Evolutionary conservation across 2,797 vertebrate genomes (phyloP).

Genomic region (Spheniscus humboldti): DNA sequence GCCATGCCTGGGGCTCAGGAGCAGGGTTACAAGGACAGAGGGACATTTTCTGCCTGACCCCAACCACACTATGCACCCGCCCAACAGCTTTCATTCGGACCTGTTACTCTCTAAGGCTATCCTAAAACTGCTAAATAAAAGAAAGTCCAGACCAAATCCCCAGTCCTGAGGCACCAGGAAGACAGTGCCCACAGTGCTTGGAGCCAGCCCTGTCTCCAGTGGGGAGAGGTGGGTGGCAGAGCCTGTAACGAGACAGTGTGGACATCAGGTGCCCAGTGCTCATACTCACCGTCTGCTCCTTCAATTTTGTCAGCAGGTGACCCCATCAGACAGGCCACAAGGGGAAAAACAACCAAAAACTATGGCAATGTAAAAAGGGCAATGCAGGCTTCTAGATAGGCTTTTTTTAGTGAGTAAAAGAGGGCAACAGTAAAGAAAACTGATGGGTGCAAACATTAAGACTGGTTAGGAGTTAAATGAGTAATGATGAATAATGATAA

Average conservation of each 20-base stretch:
- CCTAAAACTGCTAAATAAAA: not conserved
- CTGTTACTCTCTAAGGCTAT: not conserved
- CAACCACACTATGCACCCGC: no score
- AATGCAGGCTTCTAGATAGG: not conserved
- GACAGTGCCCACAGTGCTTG: not conserved
- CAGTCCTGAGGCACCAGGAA: not conserved
- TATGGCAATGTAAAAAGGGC: not conserved
- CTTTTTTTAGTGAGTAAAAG: no score
- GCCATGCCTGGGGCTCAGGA: accelerated
- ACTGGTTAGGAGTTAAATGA: not conserved
- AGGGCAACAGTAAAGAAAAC: not conserved
- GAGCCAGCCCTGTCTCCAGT: not conserved
- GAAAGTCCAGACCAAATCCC: not conserved
- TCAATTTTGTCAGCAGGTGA: not conserved
- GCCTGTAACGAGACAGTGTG: not conserved
- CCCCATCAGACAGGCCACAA: not conserved
- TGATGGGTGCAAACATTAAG: not conserved
- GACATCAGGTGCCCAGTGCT: not conserved
- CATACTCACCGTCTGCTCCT: not conserved
- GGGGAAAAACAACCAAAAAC: not conserved
- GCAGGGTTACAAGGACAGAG: not conserved
- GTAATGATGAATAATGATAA: not conserved
- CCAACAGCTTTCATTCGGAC: not conserved
- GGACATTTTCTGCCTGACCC: not conserved
- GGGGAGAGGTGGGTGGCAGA: not conserved